Base-by-base conservation (phyloP, 1,140 invertebrate genomes). In the Drosophila erecta region DNA sequence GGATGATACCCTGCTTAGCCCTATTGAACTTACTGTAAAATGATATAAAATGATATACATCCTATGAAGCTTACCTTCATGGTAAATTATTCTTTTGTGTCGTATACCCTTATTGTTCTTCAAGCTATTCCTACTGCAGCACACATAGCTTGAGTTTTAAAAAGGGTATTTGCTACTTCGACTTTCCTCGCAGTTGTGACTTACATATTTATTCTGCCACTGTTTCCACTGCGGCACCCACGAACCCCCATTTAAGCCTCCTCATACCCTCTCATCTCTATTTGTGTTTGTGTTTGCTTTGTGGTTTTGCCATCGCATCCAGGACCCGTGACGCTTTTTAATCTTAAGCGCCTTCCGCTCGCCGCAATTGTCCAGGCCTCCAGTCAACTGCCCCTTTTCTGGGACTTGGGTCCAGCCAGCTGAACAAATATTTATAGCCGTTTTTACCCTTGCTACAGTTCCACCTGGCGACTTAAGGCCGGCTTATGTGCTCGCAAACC, bases 341-440 rank as follows among this genome's bases (percentile, higher is more conserved):
- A 86, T 86, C 83, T 86, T 86, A 86, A 86, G 79, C 83, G 84
- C 83, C 86, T 86, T 89, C 86, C 83, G 79, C 73, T 89, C 87
- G 81, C 84, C 83, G 79, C 84, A 83, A 76, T 79, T 83, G 83
- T 79, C 79, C 77, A 81, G 64, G 62, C 41, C 49, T 47, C 17
- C 60, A 22, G 55, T 11, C 53, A 22, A 54, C 60, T 33, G 47
- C 30, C 46, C 47, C 50, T 37, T 27, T 37, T 10, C 69, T 80
- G 70, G 56, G 56, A 54, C 58, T 66, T 74, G 62, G 37, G 54
- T 49, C 33, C n/a, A 40, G 64, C 53, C 66, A 35, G 64, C 50
- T 70, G 66, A 40, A 33, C 37, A 70, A 49, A 71, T 56, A 70
- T 40, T 38, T 50, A 47, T 65, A 47, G 14, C 40, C 37, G 14